These are phyloP conservation scores for Nothoprocta perdicaria DNA, from an alignment of 2,113 vertebrate species.

Conservation along the genomic window DNA sequence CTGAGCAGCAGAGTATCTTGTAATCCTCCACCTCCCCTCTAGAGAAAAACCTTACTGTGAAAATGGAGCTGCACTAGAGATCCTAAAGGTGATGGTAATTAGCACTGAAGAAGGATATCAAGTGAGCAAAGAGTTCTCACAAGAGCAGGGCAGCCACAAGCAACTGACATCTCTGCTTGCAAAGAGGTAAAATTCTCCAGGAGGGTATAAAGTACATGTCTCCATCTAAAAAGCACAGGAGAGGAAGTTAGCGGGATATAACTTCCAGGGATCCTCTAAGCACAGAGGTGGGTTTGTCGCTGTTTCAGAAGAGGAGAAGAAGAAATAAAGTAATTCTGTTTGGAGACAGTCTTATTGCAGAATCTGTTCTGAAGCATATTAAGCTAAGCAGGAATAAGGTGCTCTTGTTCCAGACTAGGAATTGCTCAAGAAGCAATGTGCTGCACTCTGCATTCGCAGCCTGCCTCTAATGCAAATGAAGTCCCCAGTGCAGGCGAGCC, in stretches of 20 bases:
- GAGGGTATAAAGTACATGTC: not conserved
- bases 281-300: not conserved
- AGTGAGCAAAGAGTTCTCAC: not conserved
- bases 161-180: not conserved
- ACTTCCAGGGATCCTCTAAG: not conserved
- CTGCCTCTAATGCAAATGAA: slow-evolving; percentile 57
- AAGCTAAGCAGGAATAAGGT: slow-evolving; percentile 25
- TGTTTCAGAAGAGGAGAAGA: not conserved
- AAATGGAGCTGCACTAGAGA: not conserved
- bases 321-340: slow-evolving; percentile 25
- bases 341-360: slow-evolving; percentile 5
- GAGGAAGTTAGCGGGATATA: not conserved
- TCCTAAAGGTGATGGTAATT: slow-evolving; percentile 25
- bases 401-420: slow-evolving; percentile 17
- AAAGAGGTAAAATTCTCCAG: not conserved
- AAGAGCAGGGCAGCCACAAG: not conserved
- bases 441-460: slow-evolving; percentile 7
- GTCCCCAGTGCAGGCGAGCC: slow-evolving; percentile 23
- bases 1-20: not conserved
- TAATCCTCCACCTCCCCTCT: not conserved
- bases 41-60: not conserved
- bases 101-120: not conserved
- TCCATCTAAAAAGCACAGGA: not conserved
- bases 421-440: not conserved
- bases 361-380: slow-evolving; percentile 37